These are phyloP conservation scores for Lasioglossum leucozonium DNA, from an alignment of 2,888 invertebrate genomes.

Conservation along the genomic window DNA sequence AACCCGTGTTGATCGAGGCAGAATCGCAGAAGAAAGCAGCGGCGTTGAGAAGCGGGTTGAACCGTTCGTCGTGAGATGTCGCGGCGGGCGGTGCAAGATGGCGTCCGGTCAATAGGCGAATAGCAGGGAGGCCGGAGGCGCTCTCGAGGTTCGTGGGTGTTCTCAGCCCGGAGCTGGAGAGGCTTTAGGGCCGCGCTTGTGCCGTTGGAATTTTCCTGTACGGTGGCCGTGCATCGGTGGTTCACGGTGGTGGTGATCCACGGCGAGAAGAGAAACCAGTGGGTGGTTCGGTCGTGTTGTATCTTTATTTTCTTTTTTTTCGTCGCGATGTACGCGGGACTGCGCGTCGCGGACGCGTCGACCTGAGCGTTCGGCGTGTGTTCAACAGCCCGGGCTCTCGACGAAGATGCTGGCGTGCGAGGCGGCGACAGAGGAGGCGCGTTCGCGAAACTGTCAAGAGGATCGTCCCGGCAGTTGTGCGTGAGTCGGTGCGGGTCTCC, in stretches of 20 bases:
- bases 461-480: conserved; percentile 61
- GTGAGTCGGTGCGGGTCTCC: conserved; percentile 65
- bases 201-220: conserved; percentile 26
- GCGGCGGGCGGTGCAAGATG: conserved; percentile 54
- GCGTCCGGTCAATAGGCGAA: conserved; percentile 80
- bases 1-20: background rate
- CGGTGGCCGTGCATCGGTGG: background rate
- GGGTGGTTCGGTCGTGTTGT: background rate
- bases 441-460: conserved; percentile 67
- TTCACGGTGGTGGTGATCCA: background rate
- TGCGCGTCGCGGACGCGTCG: conserved; percentile 46
- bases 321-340: conserved; percentile 11
- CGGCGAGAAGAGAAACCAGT: background rate
- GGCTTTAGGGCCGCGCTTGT: conserved; percentile 41
- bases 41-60: background rate
- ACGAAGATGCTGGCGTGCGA: conserved; percentile 55
- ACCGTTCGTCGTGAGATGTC: conserved; percentile 43
- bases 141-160: conserved; percentile 68
- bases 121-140: conserved; percentile 70
- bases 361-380: conserved; percentile 38
- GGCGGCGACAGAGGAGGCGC: conserved; percentile 69
- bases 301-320: too few species aligned
- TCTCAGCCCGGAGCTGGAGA: conserved; percentile 66
- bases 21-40: background rate
- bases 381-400: conserved; percentile 28